Evolutionary conservation across 1,140 invertebrate genomes (phyloP).

Genomic region (Agraylea sexmaculata): DNA sequence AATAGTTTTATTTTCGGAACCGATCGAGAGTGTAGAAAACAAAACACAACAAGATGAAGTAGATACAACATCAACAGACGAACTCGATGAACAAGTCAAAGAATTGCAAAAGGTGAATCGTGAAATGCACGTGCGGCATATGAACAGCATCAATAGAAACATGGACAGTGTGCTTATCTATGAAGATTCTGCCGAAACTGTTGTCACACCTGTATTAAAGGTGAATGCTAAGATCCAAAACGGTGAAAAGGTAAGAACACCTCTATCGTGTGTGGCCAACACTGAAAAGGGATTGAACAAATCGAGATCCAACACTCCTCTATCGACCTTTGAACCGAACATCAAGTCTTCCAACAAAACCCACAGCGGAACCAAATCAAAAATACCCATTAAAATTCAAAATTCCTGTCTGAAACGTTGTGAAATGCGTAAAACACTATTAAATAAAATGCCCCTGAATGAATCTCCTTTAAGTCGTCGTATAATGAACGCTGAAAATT

Average conservation of each 20-base stretch:
- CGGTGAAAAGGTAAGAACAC: constrained; percentile 15
- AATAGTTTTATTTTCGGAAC: constrained; percentile 23
- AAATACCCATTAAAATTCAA: constrained; percentile 16
- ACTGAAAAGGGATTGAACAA: constrained; percentile 10
- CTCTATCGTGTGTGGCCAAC: constrained; percentile 17
- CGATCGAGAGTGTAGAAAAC: neutral
- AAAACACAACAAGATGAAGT: constrained; percentile 7
- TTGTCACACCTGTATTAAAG: constrained; percentile 5
- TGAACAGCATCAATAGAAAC: constrained; percentile 6
- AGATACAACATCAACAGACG: constrained; percentile 14
- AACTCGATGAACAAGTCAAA: constrained; percentile 16
- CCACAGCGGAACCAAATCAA: constrained; percentile 8
- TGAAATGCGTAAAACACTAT: neutral
- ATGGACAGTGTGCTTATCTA: constrained; percentile 17
- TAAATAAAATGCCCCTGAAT: neutral
- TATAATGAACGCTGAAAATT: constrained; percentile 32
- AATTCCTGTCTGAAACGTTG: constrained; percentile 4
- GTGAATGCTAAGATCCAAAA: constrained; percentile 3
- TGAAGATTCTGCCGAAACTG: constrained; percentile 10
- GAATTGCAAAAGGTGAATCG: constrained; percentile 10
- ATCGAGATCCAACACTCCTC: constrained; percentile 8
- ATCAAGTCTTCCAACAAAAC: neutral
- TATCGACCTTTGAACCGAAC: too few species aligned
- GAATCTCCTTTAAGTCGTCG: constrained; percentile 4
- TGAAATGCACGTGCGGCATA: too few species aligned